phyloP scores from a whole-genome alignment of 2,113 vertebrate genomes.

The Erythrocercus mccallii region DNA sequence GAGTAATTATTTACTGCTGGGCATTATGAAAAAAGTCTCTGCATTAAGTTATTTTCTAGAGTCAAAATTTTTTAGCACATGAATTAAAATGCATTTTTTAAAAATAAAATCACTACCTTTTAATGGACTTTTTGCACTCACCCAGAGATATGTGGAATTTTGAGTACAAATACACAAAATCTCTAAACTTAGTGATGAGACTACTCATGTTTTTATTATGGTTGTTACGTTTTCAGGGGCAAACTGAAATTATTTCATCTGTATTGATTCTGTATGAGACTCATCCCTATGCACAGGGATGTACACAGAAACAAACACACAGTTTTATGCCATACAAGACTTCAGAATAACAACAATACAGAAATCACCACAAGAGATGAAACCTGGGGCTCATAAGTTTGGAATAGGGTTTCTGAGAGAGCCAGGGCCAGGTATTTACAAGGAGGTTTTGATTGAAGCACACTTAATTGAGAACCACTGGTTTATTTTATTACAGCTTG shows the following conservation, averaged over 20 bases:
- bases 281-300: neutral
- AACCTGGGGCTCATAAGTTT: fast-evolving
- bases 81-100: neutral
- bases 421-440: neutral
- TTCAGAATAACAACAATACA: neutral
- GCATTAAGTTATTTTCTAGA: neutral
- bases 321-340: neutral
- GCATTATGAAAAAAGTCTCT: neutral
- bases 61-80: neutral
- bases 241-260: neutral
- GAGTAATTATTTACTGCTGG: neutral
- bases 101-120: neutral
- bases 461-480: neutral
- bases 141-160: neutral
- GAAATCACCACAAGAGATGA: neutral
- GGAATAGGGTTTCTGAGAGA: neutral
- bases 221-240: neutral
- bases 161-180: neutral
- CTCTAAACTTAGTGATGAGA: neutral
- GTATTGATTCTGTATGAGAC: neutral
- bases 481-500: neutral
- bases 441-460: neutral
- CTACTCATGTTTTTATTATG: neutral
- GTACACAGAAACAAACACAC: neutral
- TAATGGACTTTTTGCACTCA: neutral